Conservation (phyloP, 2,888 invertebrate genomes). For the Nasonovia ribisnigri region DNA sequence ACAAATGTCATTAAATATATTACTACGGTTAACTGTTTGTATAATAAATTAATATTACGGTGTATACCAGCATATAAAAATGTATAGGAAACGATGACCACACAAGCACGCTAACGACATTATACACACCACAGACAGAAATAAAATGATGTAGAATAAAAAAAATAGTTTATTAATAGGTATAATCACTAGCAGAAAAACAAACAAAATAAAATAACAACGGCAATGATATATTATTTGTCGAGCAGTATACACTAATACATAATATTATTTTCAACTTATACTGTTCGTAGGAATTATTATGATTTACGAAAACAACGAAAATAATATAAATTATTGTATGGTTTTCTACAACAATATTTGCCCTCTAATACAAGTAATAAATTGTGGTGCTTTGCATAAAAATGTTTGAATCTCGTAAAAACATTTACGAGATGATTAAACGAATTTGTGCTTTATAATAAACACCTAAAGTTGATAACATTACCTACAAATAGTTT, state of each 20-base stretch:
- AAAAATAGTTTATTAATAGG: slow-evolving; percentile 20
- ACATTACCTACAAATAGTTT: not conserved
- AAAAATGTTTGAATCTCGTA: not conserved
- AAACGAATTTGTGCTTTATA: not conserved
- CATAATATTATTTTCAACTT: not conserved
- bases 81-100: not conserved
- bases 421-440: not conserved
- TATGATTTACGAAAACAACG: not conserved
- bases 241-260: not conserved
- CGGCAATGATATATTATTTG: not conserved
- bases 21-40: not conserved
- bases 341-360: not conserved
- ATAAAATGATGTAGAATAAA: not conserved
- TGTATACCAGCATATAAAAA: not conserved
- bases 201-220: slow-evolving; percentile 16
- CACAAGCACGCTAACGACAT: slow-evolving; percentile 7
- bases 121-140: not conserved
- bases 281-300: not conserved
- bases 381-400: not conserved
- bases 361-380: not conserved
- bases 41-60: not conserved
- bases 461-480: not conserved
- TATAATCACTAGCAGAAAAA: slow-evolving; percentile 9
- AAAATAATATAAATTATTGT: not conserved
- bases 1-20: slow-evolving; percentile 6